Percentiles rank a stretch among this genome's conserved stretches.
Evolutionary conservation across 2,888 invertebrate genomes (phyloP).

Genomic region (Polyploca ridens): DNA sequence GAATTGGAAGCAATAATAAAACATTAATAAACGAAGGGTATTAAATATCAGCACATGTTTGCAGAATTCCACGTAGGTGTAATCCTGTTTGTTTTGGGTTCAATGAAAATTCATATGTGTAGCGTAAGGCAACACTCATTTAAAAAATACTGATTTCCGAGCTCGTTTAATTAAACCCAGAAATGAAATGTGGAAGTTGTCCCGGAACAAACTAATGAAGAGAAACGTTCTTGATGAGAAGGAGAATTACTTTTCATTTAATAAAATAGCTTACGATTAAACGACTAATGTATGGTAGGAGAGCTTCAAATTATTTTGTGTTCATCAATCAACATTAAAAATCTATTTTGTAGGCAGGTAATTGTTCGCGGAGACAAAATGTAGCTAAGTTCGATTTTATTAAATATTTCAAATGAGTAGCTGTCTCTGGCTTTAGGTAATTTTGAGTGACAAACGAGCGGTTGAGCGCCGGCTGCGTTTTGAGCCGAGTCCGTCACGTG

Average conservation of each 20-base stretch:
- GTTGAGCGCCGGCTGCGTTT: conserved; percentile 63
- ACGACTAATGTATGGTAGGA: no score
- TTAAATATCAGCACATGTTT: conserved; percentile 6
- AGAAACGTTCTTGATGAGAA: conserved; percentile 37
- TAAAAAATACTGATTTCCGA: conserved; percentile 55
- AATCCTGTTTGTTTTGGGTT: conserved; percentile 12
- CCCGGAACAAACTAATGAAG: conserved; percentile 57
- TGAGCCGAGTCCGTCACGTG: conserved; percentile 62
- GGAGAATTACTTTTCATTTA: conserved; percentile 12
- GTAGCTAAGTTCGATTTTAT: conserved; percentile 40
- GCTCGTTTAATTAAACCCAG: conserved; percentile 63
- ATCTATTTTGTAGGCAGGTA: conserved; percentile 23
- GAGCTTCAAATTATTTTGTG: conserved; percentile 10
- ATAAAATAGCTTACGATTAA: no score
- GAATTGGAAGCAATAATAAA: conserved; percentile 1
- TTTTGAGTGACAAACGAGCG: conserved; percentile 74
- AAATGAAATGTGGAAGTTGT: conserved; percentile 61
- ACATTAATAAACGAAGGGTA: conserved; percentile 8
- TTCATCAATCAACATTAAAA: conserved; percentile 26
- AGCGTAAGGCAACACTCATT: conserved; percentile 29
- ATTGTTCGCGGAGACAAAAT: conserved; percentile 13
- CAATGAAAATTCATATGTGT: conserved; percentile 13
- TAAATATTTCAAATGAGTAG: conserved; percentile 57
- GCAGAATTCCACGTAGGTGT: background rate
- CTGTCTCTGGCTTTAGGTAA: conserved; percentile 52